Evolutionary conservation across 2,888 invertebrate species (phyloP).

Genomic region (Ichneumoninae sp.): DNA sequence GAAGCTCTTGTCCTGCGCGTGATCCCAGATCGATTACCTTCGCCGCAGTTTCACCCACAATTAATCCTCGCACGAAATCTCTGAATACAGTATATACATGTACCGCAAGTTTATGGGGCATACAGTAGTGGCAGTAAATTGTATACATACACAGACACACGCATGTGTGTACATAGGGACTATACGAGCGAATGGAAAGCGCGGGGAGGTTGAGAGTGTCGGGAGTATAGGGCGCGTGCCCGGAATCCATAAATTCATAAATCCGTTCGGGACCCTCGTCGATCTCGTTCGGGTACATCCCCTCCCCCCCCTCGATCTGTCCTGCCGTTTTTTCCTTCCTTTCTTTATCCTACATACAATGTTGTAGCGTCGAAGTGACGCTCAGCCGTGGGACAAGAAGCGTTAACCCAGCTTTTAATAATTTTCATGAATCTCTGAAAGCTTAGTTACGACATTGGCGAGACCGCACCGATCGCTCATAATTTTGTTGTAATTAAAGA

Average conservation of each 20-base stretch:
- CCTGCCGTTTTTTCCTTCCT: constrained; percentile 3
- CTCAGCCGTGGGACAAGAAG: constrained; percentile 16
- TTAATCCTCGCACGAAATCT: constrained; percentile 22
- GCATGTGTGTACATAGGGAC: not conserved
- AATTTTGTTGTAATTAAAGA: constrained; percentile 70
- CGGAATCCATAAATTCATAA: constrained; percentile 70
- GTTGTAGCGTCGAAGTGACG: constrained; percentile 16
- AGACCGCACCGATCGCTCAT: constrained; percentile 69
- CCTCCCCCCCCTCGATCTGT: constrained; percentile 7
- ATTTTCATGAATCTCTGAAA: constrained; percentile 23
- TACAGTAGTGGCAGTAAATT: constrained; percentile 8
- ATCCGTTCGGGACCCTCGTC: constrained; percentile 62
- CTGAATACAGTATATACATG: constrained; percentile 14
- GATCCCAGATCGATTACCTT: constrained; percentile 36
- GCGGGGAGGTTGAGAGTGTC: constrained; percentile 32
- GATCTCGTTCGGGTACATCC: constrained; percentile 35
- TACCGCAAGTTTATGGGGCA: constrained; percentile 20
- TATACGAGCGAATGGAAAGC: constrained; percentile 48
- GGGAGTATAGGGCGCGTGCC: constrained; percentile 70
- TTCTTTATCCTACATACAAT: not conserved
- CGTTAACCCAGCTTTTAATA: constrained; percentile 39
- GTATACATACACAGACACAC: constrained; percentile 2
- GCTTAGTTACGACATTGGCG: constrained; percentile 44
- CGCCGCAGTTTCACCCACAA: constrained; percentile 29
- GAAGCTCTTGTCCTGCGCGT: constrained; percentile 11